These are phyloP conservation scores for Lethocerus indicus DNA, from an alignment of 1,140 invertebrate species.

Conservation along the genomic window DNA sequence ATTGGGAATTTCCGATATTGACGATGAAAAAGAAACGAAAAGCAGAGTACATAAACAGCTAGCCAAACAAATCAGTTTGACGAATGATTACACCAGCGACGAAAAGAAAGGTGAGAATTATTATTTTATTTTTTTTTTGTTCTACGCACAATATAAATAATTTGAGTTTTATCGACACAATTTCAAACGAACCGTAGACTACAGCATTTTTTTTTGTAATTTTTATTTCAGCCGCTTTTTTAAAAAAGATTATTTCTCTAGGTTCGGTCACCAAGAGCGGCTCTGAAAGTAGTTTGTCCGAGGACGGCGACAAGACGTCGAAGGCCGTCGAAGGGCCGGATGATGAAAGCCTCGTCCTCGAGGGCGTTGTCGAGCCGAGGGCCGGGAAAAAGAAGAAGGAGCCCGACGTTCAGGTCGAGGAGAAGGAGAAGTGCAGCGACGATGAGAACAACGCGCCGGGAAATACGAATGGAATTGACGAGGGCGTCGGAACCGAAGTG, in stretches of 20 bases:
- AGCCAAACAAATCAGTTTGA: constrained; percentile 67
- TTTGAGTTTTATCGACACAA: too few relatives aligned
- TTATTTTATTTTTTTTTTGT: not conserved
- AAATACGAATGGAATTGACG: not conserved
- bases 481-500: not conserved
- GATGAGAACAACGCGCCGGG: constrained; percentile 26
- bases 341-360: too few relatives aligned
- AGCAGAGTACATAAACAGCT: constrained; percentile 27
- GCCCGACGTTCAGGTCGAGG: constrained; percentile 34
- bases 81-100: constrained; percentile 31
- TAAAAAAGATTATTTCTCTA: constrained; percentile 12
- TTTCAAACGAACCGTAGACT: too few relatives aligned
- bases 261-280: constrained; percentile 49
- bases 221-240: too few relatives aligned
- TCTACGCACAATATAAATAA: too few relatives aligned
- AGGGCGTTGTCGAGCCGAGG: too few relatives aligned
- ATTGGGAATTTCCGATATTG: constrained; percentile 12
- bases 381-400: constrained; percentile 17
- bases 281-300: constrained; percentile 71
- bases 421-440: constrained; percentile 48
- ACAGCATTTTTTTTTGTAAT: too few relatives aligned
- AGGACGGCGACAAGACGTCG: constrained; percentile 28
- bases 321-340: constrained; percentile 9
- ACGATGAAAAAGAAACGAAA: constrained; percentile 22
- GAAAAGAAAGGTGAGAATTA: not conserved